A percentile compares a stretch with the other conserved stretches of the same genome.
Conservation (phyloP, 2,797 vertebrate species). For the Scleropages formosus region DNA sequence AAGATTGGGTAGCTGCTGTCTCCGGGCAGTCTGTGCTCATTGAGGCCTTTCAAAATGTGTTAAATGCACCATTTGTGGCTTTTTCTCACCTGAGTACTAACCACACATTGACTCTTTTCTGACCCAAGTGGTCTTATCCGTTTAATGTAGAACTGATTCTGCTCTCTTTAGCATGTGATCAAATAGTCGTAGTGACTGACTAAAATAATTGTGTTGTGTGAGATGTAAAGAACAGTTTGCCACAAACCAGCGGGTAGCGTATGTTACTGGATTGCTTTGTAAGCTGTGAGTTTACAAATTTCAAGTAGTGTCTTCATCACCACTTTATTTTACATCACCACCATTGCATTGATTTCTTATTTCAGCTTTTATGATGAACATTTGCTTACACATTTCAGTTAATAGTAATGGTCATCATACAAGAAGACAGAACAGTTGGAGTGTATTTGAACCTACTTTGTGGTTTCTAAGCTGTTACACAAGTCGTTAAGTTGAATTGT, state of each 20-base stretch:
- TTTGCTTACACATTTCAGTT: background rate
- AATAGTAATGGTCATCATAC: slow-evolving; percentile 2
- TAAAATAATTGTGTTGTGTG: slow-evolving; percentile 70
- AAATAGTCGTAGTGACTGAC: slow-evolving; percentile 74
- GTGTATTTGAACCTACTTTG: slow-evolving; percentile 6
- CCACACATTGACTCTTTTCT: background rate
- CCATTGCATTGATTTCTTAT: background rate
- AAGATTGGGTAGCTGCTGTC: too few species aligned
- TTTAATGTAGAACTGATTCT: background rate
- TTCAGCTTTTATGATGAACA: background rate
- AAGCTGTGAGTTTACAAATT: background rate
- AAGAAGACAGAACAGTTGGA: background rate
- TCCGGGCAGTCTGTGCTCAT: too few species aligned
- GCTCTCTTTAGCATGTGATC: slow-evolving; percentile 51
- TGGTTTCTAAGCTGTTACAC: slow-evolving; percentile 19
- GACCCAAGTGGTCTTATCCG: background rate
- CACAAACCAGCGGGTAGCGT: slow-evolving; percentile 63
- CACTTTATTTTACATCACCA: slow-evolving; percentile 75
- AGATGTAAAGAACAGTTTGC: slow-evolving; percentile 68
- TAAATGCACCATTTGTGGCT: slow-evolving; percentile 3
- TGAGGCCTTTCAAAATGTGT: background rate
- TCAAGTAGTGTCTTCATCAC: slow-evolving; percentile 49
- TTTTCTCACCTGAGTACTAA: background rate
- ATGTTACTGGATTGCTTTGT: slow-evolving; percentile 65
- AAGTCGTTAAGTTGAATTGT: slow-evolving; percentile 15